Base-by-base conservation (phyloP, 2,888 invertebrate genomes). In the Drosophila tanythrix region DNA sequence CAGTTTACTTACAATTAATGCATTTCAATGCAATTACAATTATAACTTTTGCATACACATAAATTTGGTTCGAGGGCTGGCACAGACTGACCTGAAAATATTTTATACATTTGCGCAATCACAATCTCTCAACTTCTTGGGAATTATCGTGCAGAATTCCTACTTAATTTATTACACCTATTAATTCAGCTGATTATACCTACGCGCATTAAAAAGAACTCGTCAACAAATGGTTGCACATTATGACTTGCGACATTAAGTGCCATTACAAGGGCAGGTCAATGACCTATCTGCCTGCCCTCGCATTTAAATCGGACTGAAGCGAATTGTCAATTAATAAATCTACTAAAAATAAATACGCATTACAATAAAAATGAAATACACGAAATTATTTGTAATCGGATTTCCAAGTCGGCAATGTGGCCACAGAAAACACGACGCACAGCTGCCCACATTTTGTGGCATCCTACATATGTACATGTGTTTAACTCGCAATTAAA, bases 341-440 rank as follows among this genome's bases (percentile, higher is more conserved):
- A 25, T 36, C 43, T 43, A 53, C 63, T 6, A 46, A 13, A 53
- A 53, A 55, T 59, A 70, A 68, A 74, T 55, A 33, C 56, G 50
- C 15, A 43, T 43, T 52, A 59, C 50, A 66, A 69, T 53, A 52
- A 59, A 62, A 27, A 38, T 10, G 33, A 7, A 38, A 36, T 31
- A 11, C 33, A 36, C 31, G 43, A 64, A 61, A 35, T 40, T 51
- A 63, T 38, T 65, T 67, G 68, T 79, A 84, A 87, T 82, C 84
- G 88, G 88, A 77, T 85, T 82, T 66, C 53, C 80, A 75, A 85
- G 80, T 74, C 70, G 74, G 56, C 67, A 71, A 70, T 72, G 83
- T 71, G 85, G 76, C 71, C 81, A 77, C 86, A 80, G 70, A 65
- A 70, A 52, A 65, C 60, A 57, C 56, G 52, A 60, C 65, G 51